Base-by-base conservation (phyloP, 2,113 vertebrate genomes). In the Rhodinocichla rosea region DNA sequence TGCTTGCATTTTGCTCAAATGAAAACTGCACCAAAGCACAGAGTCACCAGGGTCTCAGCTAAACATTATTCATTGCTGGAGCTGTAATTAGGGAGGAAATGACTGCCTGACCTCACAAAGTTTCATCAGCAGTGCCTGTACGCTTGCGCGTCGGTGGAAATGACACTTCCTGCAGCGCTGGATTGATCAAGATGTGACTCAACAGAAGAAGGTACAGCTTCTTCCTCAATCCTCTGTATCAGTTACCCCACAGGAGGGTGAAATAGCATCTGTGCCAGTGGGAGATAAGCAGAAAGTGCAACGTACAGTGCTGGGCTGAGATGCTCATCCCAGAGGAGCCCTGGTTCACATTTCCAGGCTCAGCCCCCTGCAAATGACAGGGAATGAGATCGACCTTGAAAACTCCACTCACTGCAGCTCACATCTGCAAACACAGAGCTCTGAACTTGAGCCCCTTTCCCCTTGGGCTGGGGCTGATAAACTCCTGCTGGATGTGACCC, bases 71-170 rank as follows among this genome's bases (percentile, higher is more conserved):
- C 52, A 62, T 81, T 91, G 57, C 71, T 63, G 20, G 77, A 93
- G 71, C 64, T 83, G 71, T 57, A 91, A 90, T 77, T 52, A 83
- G 76, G 87, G 87, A 87, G 92, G 87, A 92, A 94, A 64, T 55
- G 84, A 79, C 70, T 60, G 82, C 84, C 83, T 71, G 70, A 89
- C 47, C 90, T 77, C 78, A 73, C 68, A 19, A 57, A 87, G 80
- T 86, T 90, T 90, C 84, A 93, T 67, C 84, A 90, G 71, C 59
- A 59, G 55, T 2, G 50, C 40, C 28, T 18, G 47, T 28, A 69
- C 3, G 1, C 65, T 50, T 63, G 68, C 1, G 5, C 0, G 1
- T 35, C 62, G 2, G 0, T 39, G 93, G 90, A 94, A 91, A 90
- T 42, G 35, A 64, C 44, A 67, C 82, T 94, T 97, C 84, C 94